phyloP scores from a whole-genome alignment of 2,113 vertebrate species.

The Stigmatopora nigra region DNA sequence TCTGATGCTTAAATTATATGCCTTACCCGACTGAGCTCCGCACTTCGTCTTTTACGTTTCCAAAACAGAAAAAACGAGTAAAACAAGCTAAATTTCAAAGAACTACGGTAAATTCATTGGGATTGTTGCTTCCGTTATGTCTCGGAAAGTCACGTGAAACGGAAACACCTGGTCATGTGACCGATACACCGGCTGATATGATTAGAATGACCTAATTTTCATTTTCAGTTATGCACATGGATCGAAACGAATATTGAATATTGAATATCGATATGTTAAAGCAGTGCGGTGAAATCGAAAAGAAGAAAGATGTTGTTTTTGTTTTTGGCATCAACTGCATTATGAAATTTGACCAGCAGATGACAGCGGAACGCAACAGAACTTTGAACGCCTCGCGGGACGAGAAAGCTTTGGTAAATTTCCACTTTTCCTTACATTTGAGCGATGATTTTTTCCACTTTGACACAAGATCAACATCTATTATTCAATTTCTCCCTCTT shows the following conservation, averaged over 20 bases:
- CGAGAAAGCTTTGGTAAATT: neutral
- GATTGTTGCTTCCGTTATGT: too few relatives aligned
- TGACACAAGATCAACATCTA: too few relatives aligned
- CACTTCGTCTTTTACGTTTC: neutral
- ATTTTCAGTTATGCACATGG: neutral
- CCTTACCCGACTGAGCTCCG: neutral
- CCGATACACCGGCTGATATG: slow-evolving; percentile 44
- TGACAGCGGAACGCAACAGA: slow-evolving; percentile 7
- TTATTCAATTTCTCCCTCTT: too few relatives aligned
- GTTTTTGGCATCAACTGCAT: neutral
- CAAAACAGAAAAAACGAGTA: neutral
- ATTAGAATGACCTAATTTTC: neutral
- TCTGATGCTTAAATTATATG: neutral
- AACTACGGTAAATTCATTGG: too few relatives aligned
- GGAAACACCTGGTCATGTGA: slow-evolving; percentile 53
- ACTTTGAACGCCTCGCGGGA: neutral
- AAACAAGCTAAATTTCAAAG: neutral
- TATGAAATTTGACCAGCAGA: slow-evolving; percentile 7
- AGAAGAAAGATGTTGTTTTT: neutral
- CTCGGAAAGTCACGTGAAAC: neutral
- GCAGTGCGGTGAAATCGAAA: neutral
- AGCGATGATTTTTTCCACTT: too few relatives aligned
- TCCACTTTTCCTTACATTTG: too few relatives aligned
- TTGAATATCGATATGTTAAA: too few relatives aligned
- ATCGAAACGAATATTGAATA: too few relatives aligned